Base-by-base conservation (phyloP, 1,140 invertebrate species). In the Bombus picipes region DNA sequence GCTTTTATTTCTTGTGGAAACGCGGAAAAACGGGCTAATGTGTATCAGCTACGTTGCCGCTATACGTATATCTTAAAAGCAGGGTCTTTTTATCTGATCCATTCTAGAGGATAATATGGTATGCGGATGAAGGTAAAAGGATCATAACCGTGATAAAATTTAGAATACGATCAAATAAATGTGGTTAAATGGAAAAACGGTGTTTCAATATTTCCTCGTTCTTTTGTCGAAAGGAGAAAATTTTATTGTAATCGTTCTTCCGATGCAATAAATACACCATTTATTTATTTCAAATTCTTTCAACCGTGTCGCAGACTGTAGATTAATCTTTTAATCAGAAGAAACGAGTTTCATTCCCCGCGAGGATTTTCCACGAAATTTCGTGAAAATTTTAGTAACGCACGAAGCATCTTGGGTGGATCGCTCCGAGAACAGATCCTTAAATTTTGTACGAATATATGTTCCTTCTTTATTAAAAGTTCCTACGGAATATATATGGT, bases 401-500 rank as follows among this genome's bases (percentile, higher is more conserved):
- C 66, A 25, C n/a, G 34, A 0, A 41, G 37, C 32, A 18, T 28
- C 25, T n/a, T 25, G 39, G 8, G 39, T 39, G 18, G 53, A 22
- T 28, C 28, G 25, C 72, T 68, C 53, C 65, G 47, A 13, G 32
- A 66, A 76, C 73, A 78, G 75, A 84, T 71, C 75, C 75, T 78
- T 84, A 78, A 71, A 71, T 83, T 57, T 78, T 70, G 22, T 25
- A 13, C 5, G 65, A 70, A 53, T 78, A 78, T 78, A 78, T 83
- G 18, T 66, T 71, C 65, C 18, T 43, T 70, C 47, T 84, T 43
- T 71, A 84, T 84, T 84, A 47, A 68, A 84, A 70, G 59, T 84
- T 28, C 66, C 22, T 53, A n/a, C 25, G 39, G 73, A 25, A 32
- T 57, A 15, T 47, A 74, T 47, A 74, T 62, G 25, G 59, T 62